Conservation (phyloP, 1,140 invertebrate genomes). For the Ganaspis sp. region DNA sequence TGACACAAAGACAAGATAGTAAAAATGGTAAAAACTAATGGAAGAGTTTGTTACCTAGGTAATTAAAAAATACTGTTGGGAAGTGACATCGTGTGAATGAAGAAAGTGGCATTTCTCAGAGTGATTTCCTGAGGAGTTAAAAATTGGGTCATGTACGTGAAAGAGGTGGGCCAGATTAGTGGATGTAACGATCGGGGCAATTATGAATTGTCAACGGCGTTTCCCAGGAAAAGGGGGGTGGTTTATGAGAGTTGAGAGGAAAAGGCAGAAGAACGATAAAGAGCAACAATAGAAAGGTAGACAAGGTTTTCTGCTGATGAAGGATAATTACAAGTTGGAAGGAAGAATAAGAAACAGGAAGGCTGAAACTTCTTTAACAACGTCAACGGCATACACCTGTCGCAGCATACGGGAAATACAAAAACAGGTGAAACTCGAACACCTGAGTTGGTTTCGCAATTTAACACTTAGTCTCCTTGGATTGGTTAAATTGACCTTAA, state of each 20-base stretch:
- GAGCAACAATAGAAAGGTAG: not conserved
- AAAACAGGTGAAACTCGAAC: constrained; percentile 73
- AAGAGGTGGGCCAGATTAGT: constrained; percentile 33
- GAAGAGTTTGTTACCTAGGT: no score
- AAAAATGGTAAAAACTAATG: no score
- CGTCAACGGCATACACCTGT: constrained; percentile 62
- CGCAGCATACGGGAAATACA: constrained; percentile 72
- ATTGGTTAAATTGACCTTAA: constrained; percentile 47
- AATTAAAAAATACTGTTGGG: not conserved
- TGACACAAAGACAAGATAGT: no score
- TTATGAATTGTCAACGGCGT: constrained; percentile 29
- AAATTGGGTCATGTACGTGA: not conserved
- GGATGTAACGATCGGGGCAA: not conserved
- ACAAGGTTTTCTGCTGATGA: constrained; percentile 9
- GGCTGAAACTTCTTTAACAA: constrained; percentile 27
- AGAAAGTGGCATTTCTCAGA: not conserved
- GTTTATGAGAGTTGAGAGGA: constrained; percentile 17
- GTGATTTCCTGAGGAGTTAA: not conserved
- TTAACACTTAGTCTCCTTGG: constrained; percentile 58
- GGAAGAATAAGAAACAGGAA: constrained; percentile 41
- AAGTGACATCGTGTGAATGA: not conserved
- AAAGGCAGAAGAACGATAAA: constrained; percentile 33
- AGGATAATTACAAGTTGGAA: constrained; percentile 31
- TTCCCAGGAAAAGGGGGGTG: constrained; percentile 29
- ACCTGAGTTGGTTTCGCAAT: constrained; percentile 64